Evolutionary conservation across 2,888 invertebrate genomes (phyloP).

Genomic region (Conus canariensis): DNA sequence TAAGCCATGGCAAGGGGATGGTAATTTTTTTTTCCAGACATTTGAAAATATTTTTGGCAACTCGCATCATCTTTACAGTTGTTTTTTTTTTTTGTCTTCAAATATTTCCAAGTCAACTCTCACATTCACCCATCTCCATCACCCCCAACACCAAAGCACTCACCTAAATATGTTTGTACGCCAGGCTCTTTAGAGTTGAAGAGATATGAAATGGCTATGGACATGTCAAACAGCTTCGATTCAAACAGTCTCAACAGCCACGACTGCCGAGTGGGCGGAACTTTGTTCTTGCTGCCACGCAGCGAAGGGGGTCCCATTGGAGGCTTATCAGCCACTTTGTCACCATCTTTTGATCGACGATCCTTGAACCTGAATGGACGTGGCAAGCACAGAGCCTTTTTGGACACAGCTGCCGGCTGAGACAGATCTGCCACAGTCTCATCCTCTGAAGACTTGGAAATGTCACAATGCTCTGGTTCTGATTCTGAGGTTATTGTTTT

Average conservation of each 20-base stretch:
- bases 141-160: slow-evolving; percentile 59
- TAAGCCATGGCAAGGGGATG: no score
- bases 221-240: slow-evolving; percentile 98
- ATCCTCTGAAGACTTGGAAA: slow-evolving; percentile 34
- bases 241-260: slow-evolving; percentile 93
- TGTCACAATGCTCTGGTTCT: slow-evolving; percentile 38
- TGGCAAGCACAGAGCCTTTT: slow-evolving; percentile 48
- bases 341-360: slow-evolving; percentile 36
- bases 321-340: slow-evolving; percentile 47
- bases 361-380: slow-evolving; percentile 45
- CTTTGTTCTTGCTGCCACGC: slow-evolving; percentile 42
- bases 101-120: no score
- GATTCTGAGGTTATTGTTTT: slow-evolving; percentile 33
- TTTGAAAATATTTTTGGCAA: no score
- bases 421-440: slow-evolving; percentile 10
- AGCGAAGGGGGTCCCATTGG: slow-evolving; percentile 28
- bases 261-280: slow-evolving; percentile 70
- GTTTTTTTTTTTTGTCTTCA: no score
- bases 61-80: no score
- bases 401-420: background rate
- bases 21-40: no score
- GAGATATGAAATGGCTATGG: slow-evolving; percentile 98
- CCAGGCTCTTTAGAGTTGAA: slow-evolving; percentile 99
- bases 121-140: no score
- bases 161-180: slow-evolving; percentile 96